These are phyloP conservation scores for Helarctos malayanus DNA, from an alignment of 2,797 vertebrate genomes.

Conservation along the genomic window DNA sequence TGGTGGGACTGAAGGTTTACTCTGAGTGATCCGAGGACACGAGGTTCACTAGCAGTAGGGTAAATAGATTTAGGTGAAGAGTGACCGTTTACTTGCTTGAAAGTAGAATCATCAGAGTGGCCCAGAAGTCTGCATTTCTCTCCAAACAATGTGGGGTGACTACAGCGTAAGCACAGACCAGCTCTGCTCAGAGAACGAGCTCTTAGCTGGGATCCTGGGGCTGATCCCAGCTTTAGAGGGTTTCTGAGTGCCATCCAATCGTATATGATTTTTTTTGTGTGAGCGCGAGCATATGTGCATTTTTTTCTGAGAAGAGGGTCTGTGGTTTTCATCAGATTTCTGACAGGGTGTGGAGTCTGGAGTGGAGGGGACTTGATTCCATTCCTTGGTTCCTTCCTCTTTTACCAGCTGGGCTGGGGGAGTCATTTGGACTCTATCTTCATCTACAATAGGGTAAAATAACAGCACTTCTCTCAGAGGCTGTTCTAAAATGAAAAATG, in stretches of 20 bases:
- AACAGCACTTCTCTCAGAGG: not conserved
- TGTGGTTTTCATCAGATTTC: slow-evolving; percentile 61
- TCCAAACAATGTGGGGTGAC: not conserved
- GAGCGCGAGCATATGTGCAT: not conserved
- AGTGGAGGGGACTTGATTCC: not conserved
- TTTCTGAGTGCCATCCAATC: slow-evolving; percentile 19
- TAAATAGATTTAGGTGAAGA: slow-evolving; percentile 16
- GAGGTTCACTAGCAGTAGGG: not conserved
- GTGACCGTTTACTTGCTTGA: not conserved
- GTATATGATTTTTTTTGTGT: not conserved
- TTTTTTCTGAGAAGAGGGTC: not conserved
- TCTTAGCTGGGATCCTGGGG: not conserved
- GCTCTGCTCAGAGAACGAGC: slow-evolving; percentile 6
- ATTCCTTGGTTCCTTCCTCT: not conserved
- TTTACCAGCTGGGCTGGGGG: not conserved
- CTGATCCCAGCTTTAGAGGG: not conserved
- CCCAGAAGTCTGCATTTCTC: not conserved
- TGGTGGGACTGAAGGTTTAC: not conserved
- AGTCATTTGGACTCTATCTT: slow-evolving; percentile 5
- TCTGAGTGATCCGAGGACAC: not conserved
- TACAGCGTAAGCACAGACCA: not conserved
- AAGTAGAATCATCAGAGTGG: not conserved
- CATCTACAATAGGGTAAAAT: not conserved
- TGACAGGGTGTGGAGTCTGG: not conserved
- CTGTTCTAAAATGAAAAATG: not conserved